Evolutionary conservation across 2,797 vertebrate genomes (phyloP), one percentile per base, ranked within the genome.

Genomic region (Semotilus atromaculatus): DNA sequence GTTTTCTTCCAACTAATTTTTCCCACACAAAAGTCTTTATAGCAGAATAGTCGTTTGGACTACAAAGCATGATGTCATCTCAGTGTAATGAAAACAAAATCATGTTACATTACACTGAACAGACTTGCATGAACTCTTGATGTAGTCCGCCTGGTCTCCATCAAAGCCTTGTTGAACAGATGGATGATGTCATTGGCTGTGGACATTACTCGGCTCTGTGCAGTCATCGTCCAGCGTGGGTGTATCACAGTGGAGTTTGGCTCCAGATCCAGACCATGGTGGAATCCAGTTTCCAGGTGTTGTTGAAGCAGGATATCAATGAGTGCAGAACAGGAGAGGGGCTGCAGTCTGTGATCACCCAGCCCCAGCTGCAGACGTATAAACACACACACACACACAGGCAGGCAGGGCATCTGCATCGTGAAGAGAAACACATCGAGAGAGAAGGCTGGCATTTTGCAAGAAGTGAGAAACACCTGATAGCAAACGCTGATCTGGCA

Each of bases 241-340:
- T 64, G 60, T 29, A 64, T 64, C 60, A 18, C 62, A 38, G 21
- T 68, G 26, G 71, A 64, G 60, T 29, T 64, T n/a, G 43, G 7
- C 72, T 94, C 94, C 93, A 19, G 89, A 92, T 95, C 94, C 93
- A 10, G 21, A 51, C 40, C 31, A 62, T 18, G 2, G 3, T 51
- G 14, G n/a, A 40, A 79, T 93, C 92, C 91, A 19, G 82, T 36
- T 86, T 90, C 83, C 83, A 85, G 83, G 76, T 85, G 66, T 85
- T 85, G 10, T 2, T 72, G 26, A n/a, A n/a, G 38, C 82, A 21
- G 67, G 75, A 81, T 86, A 81, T 83, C 76, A 66, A 87, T 90
- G 90, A 91, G 93, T 92, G 66, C 53, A 2, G 75, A 71, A 79
- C 38, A 48, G 48, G 40, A 80, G 31, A 80, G 76, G n/a, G 18